Base-by-base conservation (phyloP, 2,888 invertebrate genomes). In the Tenthredo mesomela region DNA sequence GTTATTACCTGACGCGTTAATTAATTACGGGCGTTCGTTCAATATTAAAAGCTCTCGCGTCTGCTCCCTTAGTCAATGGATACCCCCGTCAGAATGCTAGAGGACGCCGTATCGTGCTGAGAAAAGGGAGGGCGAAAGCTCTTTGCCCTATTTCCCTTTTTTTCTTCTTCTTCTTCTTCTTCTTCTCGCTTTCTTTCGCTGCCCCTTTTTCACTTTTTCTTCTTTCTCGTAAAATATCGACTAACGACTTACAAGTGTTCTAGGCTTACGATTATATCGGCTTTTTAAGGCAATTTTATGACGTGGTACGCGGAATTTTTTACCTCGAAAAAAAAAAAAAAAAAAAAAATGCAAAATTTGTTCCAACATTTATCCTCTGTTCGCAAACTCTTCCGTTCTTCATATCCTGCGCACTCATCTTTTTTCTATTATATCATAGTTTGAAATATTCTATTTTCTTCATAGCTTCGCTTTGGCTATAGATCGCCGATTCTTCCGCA, bases 1-100 rank as follows among this genome's bases (percentile, higher is more conserved):
- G 82, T 43, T 21, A 84, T 73, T 65, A 61, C 84, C 82, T 82
- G 85, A 78, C 87, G 84, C 84, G 86, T 86, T 87, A 87, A 87
- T 87, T 87, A 87, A 87, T 87, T 86, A 80, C 80, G 84, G 40
- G 84, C 15, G 70, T 80, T 78, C 84, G 85, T 82, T 70, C 43
- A 82, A 67, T 67, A 70, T 82, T 50, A 50, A 82, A 70, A 82
- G 67, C 82, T 47, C 65, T 50, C 82, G 50, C 67, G 65, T 43
- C 82, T 67, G 65, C 67, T 65, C 40, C 43, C 50, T 47, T 67
- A 43, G 47, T 70, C 82, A 40, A 21, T 80, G 21, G 33, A 77
- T 33, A 9, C 71, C 9, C 9, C 43, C 71, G 71, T n/a, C 77
- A 54, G 29, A 47, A 54, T 77, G 47, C 2, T 50, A 54, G 29